Evolutionary conservation across 1,140 invertebrate genomes (phyloP), one percentile per base, ranked within the genome.

Genomic region (Metaphire vulgaris): DNA sequence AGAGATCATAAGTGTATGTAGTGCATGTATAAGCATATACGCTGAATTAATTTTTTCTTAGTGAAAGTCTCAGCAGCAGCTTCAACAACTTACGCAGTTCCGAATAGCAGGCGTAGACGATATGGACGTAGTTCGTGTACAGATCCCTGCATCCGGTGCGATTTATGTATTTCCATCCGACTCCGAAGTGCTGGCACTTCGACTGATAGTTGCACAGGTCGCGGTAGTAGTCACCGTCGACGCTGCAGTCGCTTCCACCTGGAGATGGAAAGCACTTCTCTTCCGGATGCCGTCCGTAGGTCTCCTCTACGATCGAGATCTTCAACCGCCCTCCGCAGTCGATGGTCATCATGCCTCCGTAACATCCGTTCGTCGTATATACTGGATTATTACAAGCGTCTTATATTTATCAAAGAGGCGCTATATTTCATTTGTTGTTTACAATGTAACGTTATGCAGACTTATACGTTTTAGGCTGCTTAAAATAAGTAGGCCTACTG

Each of bases 41-140:
- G n/a, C n/a, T n/a, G n/a, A n/a, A n/a, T n/a, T n/a, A n/a, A 56
- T 56, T 56, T 56, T 21, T 56, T 12, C 41, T 56, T 21, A 56
- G 41, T 12, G 41, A 21, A 6, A 21, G 6, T 56, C 41, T 21
- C 41, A 21, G 21, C 41, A 12, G 21, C 41, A 56, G 41, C 41
- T 6, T 21, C 6, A 21, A 56, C 41, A 21, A 69, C 68, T 2
- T 31, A 69, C 68, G 6, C 15, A n/a, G 6, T 6, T 69, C 30
- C 15, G 33, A n/a, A 1, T 56, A 21, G 33, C 72, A 74, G 1
- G 29, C 26, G 30, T 74, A 74, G 33, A 41, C 29, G 33, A 74
- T 41, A 26, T 64, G 72, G 72, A 74, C 72, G 34, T 74, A 74
- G 29, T 74, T 74, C 21, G 72, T 74, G 72, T 74, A 74, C 28